Conservation (phyloP, 2,113 vertebrate species). For the Brachypteracias leptosomus region DNA sequence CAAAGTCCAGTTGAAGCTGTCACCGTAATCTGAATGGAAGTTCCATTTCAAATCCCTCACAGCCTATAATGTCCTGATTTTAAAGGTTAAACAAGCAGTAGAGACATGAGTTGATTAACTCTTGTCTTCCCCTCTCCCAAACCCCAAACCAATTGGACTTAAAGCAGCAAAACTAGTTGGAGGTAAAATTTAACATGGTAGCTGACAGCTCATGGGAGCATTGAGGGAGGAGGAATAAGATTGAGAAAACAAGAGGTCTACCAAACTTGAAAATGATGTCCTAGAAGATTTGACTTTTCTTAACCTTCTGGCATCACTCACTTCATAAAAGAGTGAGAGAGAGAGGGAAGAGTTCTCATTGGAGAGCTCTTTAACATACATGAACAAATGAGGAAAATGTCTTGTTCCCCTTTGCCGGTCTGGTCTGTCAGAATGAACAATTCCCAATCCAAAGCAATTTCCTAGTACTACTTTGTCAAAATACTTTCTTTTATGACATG, state of each 20-base stretch:
- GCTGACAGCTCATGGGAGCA: background rate
- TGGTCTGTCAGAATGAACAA: background rate
- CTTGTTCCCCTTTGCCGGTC: background rate
- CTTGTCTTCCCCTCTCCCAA: background rate
- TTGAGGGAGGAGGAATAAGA: background rate
- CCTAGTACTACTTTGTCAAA: background rate
- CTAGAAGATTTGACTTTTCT: background rate
- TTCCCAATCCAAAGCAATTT: background rate
- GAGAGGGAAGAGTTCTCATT: background rate
- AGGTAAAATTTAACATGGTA: background rate
- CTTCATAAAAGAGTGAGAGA: background rate
- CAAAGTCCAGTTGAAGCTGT: conserved; percentile 55
- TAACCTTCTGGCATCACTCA: background rate
- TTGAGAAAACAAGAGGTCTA: background rate
- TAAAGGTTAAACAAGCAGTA: conserved; percentile 70
- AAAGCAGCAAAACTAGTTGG: background rate
- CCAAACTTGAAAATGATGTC: background rate
- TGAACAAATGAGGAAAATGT: background rate
- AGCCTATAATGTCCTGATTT: conserved; percentile 48
- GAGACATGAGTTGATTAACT: conserved; percentile 51
- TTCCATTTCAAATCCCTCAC: conserved; percentile 67
- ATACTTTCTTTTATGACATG: background rate
- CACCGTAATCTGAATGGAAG: background rate
- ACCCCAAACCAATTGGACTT: background rate
- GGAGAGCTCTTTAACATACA: background rate